These are phyloP conservation scores for Diplosoma virens DNA, from an alignment of 23 tunicate species.

Conservation along the genomic window DNA sequence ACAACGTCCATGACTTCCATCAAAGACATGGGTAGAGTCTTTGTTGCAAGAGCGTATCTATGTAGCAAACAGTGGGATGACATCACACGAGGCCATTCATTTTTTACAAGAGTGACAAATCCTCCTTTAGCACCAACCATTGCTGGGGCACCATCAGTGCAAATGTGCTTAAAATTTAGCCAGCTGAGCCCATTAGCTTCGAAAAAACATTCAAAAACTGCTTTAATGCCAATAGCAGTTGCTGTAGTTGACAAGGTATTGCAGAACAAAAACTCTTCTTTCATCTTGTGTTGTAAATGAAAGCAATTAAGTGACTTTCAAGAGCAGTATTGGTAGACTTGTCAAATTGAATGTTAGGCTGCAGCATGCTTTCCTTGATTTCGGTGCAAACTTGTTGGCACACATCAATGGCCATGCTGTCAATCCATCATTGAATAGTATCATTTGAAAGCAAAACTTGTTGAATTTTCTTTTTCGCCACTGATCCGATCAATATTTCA, in stretches of 20 bases:
- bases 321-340: too few species aligned
- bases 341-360: too few species aligned
- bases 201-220: background rate
- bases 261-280: too few species aligned
- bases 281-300: too few species aligned
- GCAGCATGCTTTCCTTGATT: too few species aligned
- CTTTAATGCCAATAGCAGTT: constrained; percentile 1
- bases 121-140: constrained; percentile 35
- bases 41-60: constrained; percentile 28
- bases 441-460: too few species aligned
- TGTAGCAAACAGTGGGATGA: constrained; percentile 34
- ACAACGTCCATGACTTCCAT: constrained; percentile 19
- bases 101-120: constrained; percentile 16
- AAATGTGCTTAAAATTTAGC: constrained; percentile 4
- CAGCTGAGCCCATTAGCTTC: constrained; percentile 16
- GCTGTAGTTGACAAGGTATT: constrained; percentile 20
- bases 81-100: constrained; percentile 26
- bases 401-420: too few species aligned
- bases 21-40: background rate
- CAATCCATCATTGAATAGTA: too few species aligned
- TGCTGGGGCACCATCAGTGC: constrained; percentile 24
- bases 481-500: too few species aligned
- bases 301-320: too few species aligned
- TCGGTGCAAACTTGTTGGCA: too few species aligned
- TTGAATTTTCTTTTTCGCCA: too few species aligned